A percentile compares a stretch with the other conserved stretches of the same genome.
Conservation (phyloP, 1,140 invertebrate species). For the Trachelipus rathkii region DNA sequence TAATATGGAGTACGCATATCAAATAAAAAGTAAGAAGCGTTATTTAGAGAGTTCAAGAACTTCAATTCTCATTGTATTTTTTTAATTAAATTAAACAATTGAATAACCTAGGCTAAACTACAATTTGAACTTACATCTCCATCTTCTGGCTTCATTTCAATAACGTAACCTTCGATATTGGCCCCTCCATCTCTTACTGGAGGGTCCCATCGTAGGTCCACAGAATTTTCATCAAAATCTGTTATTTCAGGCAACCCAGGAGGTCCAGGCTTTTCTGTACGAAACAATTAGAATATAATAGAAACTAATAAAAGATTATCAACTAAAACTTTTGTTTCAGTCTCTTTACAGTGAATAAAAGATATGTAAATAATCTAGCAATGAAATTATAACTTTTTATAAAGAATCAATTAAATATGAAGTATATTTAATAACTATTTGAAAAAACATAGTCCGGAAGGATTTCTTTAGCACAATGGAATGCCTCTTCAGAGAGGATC, state of each 20-base stretch:
- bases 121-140: conserved; percentile 22
- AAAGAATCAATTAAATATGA: too few species aligned
- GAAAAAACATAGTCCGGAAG: conserved; percentile 76
- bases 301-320: too few species aligned
- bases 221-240: conserved; percentile 88
- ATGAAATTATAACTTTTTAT: too few species aligned
- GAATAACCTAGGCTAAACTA: too few species aligned
- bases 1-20: not conserved
- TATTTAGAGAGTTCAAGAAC: too few species aligned
- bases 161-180: conserved; percentile 88
- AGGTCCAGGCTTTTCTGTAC: conserved; percentile 69
- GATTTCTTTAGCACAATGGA: conserved; percentile 89
- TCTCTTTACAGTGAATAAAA: too few species aligned
- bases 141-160: conserved; percentile 75
- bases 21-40: too few species aligned
- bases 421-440: too few species aligned
- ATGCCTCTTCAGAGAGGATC: conserved; percentile 78
- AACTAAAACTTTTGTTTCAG: too few species aligned
- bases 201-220: conserved; percentile 92
- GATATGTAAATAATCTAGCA: too few species aligned
- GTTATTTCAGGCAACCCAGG: conserved; percentile 88
- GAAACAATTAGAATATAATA: not conserved
- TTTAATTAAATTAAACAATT: too few species aligned
- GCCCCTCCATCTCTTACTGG: conserved; percentile 93
- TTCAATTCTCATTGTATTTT: too few species aligned